phyloP scores from a whole-genome alignment of 2,113 vertebrate genomes.

The Chaenocephalus aceratus region DNA sequence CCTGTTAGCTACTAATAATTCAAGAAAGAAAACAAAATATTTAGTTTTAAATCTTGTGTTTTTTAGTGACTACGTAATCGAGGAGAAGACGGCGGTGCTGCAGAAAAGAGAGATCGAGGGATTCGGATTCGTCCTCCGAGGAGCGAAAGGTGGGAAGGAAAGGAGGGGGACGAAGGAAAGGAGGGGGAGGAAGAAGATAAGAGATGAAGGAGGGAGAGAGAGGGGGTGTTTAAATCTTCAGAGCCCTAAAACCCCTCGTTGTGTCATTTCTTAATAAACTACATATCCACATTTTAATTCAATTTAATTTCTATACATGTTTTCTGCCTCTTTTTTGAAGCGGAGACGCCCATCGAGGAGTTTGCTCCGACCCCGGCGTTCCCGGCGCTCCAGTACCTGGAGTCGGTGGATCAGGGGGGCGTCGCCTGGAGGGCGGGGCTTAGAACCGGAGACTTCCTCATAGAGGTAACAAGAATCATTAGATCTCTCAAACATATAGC shows the following conservation, averaged over 20 bases:
- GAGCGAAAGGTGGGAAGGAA: conserved; percentile 78
- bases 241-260: conserved; percentile 19
- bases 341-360: conserved; percentile 98
- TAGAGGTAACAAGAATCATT: conserved; percentile 75
- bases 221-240: too few relatives aligned
- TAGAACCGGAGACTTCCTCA: conserved; percentile 86
- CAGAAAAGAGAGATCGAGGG: conserved; percentile 83
- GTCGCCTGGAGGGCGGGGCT: conserved; percentile 97
- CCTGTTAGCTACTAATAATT: too few relatives aligned
- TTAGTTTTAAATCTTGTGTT: background rate
- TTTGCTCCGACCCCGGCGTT: conserved; percentile 97
- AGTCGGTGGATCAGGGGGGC: conserved; percentile 96
- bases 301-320: too few relatives aligned
- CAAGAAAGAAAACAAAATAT: too few relatives aligned
- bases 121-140: conserved; percentile 81
- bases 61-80: conserved; percentile 79
- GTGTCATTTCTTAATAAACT: conserved; percentile 38
- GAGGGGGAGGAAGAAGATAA: conserved; percentile 11
- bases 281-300: background rate
- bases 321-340: conserved; percentile 65
- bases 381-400: conserved; percentile 96
- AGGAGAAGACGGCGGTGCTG: conserved; percentile 80
- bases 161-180: conserved; percentile 18
- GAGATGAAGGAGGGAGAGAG: conserved; percentile 2
- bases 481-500: too few relatives aligned